Conservation (phyloP, 2,113 vertebrate genomes). For the Upupa epops region DNA sequence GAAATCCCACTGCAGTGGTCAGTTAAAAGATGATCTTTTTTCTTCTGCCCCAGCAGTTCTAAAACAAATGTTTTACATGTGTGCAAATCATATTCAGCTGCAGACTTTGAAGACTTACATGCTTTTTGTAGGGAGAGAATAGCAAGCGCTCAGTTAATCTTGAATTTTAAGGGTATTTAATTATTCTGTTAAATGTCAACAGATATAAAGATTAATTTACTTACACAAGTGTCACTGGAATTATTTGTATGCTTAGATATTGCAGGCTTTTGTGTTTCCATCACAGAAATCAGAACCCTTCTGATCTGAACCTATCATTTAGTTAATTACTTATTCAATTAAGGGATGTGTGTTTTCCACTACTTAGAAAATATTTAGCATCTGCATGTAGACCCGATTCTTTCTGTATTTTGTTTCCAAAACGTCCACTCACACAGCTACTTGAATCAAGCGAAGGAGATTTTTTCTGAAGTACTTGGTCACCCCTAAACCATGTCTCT, state of each 20-base stretch:
- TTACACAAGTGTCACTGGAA: neutral
- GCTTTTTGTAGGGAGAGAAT: neutral
- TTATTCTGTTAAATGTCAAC: neutral
- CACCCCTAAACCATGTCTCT: neutral
- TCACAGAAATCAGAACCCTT: neutral
- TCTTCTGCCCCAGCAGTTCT: neutral
- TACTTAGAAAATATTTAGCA: neutral
- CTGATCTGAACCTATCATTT: neutral
- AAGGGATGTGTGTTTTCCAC: neutral
- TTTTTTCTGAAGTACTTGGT: neutral
- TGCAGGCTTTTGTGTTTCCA: neutral
- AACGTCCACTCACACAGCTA: neutral
- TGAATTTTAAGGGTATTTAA: neutral
- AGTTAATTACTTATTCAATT: neutral
- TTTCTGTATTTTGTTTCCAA: rapidly evolving
- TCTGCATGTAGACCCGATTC: neutral
- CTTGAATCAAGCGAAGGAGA: neutral
- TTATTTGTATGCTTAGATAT: neutral
- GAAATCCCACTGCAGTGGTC: neutral
- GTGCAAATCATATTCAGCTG: neutral
- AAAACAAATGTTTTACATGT: neutral
- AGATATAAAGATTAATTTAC: neutral
- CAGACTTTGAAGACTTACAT: neutral
- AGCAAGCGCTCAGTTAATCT: neutral
- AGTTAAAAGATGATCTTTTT: neutral